Evolutionary conservation across 2,797 vertebrate genomes (phyloP).

Genomic region (Leuciscus waleckii): DNA sequence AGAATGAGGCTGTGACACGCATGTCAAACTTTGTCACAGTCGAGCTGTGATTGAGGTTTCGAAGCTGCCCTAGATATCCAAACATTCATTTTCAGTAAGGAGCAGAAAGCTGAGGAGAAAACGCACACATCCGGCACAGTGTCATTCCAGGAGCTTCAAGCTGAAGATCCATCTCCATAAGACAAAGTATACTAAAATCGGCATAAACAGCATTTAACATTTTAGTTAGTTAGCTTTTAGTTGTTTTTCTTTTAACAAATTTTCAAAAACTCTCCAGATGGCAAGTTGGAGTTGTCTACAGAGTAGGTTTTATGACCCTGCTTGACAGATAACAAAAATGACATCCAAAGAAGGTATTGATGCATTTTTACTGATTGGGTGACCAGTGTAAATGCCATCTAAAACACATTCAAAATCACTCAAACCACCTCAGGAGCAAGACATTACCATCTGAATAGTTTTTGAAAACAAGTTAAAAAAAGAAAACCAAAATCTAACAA

Average conservation of each 20-base stretch:
- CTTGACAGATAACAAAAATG: not conserved
- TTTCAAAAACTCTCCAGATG: not conserved
- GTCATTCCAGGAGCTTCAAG: not conserved
- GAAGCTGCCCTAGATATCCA: slow-evolving; percentile 35
- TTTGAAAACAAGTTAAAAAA: not conserved
- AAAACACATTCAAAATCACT: no score
- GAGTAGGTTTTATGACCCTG: not conserved
- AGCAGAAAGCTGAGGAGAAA: not conserved
- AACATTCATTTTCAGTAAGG: slow-evolving; percentile 10
- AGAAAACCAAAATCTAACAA: not conserved
- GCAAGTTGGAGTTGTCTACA: not conserved
- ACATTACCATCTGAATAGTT: not conserved
- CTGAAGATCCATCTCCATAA: not conserved
- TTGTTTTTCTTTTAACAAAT: not conserved
- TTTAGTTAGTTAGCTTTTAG: not conserved
- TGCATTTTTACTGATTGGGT: not conserved
- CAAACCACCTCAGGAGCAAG: not conserved
- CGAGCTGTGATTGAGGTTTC: slow-evolving; percentile 46
- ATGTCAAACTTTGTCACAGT: slow-evolving; percentile 54
- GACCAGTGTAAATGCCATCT: not conserved
- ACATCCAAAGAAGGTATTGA: not conserved
- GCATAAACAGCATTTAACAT: not conserved
- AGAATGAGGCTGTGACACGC: slow-evolving; percentile 45
- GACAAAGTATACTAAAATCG: not conserved
- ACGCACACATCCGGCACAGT: not conserved